Evolutionary conservation across 2,797 vertebrate genomes (phyloP).

Genomic region (Platalea minor): DNA sequence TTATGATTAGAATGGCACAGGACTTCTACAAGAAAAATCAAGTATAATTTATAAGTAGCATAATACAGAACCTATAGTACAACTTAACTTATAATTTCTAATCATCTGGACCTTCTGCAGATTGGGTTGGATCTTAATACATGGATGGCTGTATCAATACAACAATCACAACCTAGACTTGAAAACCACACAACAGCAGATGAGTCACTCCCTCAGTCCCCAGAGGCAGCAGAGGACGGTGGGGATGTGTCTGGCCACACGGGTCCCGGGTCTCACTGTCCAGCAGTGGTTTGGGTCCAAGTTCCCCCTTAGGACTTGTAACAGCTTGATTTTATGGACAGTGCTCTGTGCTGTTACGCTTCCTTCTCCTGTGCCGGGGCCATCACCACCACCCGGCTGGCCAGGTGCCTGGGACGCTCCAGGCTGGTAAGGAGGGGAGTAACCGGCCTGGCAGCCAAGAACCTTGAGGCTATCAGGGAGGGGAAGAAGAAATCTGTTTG

Average conservation of each 20-base stretch:
- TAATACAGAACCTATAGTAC: neutral
- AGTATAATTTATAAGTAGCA: too few species aligned
- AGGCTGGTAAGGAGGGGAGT: neutral
- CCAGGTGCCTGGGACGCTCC: neutral
- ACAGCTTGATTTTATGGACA: too few species aligned
- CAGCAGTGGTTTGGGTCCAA: neutral
- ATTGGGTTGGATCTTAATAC: neutral
- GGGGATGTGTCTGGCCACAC: too few species aligned
- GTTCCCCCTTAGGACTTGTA: neutral
- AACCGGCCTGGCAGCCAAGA: rapidly evolving
- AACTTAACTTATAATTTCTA: neutral
- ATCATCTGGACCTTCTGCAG: too few species aligned
- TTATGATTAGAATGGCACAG: neutral
- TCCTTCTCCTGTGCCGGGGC: too few species aligned
- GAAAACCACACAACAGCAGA: too few species aligned
- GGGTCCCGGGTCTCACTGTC: too few species aligned
- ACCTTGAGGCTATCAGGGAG: too few species aligned
- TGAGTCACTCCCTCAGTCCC: too few species aligned
- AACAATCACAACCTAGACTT: too few species aligned
- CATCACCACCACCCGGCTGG: neutral
- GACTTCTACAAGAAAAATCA: neutral
- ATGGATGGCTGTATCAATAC: neutral
- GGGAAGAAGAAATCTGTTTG: neutral
- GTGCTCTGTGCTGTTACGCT: neutral
- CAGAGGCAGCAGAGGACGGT: too few species aligned